phyloP scores from a whole-genome alignment of 1,140 invertebrate genomes.

The Hermatobates lingyangjiaoensis region DNA sequence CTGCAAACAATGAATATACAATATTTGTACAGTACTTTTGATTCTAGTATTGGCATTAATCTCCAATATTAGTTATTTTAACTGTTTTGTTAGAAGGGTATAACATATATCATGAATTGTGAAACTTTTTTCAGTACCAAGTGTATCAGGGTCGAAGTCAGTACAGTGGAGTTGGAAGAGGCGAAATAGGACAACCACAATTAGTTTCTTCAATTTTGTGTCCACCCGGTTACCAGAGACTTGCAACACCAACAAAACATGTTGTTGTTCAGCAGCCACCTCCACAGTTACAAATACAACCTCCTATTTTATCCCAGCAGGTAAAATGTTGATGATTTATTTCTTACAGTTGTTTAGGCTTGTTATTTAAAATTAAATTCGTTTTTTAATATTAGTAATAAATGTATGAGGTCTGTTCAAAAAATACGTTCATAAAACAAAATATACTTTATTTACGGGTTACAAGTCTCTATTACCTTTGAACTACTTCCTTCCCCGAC shows the following conservation, averaged over 20 bases:
- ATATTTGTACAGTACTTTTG: background rate
- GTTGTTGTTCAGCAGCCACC: slow-evolving; percentile 66
- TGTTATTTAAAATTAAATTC: background rate
- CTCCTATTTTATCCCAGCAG: slow-evolving; percentile 45
- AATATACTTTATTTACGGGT: no score
- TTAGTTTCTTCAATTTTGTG: slow-evolving; percentile 82
- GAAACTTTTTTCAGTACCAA: slow-evolving; percentile 11
- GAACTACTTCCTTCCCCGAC: no score
- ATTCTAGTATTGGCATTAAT: no score
- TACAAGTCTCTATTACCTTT: no score
- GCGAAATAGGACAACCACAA: slow-evolving; percentile 47
- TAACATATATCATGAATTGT: no score
- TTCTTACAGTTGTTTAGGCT: background rate
- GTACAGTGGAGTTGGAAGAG: slow-evolving; percentile 20
- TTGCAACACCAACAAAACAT: slow-evolving; percentile 69
- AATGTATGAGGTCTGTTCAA: no score
- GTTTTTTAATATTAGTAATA: no score
- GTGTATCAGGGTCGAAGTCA: slow-evolving; percentile 12
- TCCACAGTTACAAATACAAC: slow-evolving; percentile 42
- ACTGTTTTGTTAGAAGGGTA: no score
- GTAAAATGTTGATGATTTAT: slow-evolving; percentile 23
- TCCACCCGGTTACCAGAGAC: slow-evolving; percentile 60
- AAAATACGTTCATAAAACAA: no score
- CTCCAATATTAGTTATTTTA: no score
- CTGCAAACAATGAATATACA: background rate